Base-by-base conservation (phyloP, 2,888 invertebrate genomes). In the Barypeithes pellucidus region DNA sequence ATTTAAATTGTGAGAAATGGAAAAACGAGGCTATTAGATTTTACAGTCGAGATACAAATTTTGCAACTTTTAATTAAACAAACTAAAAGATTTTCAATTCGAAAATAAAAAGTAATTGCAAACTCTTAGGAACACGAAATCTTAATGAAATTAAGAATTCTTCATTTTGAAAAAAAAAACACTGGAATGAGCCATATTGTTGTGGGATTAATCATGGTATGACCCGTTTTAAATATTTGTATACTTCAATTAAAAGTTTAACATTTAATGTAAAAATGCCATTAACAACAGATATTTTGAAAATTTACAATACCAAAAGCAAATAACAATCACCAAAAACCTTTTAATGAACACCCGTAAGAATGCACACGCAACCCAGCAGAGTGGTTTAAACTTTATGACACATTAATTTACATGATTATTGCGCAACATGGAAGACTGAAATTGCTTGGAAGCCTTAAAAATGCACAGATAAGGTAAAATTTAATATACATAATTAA, bases 251-350 rank as follows among this genome's bases (percentile, higher is more conserved):
- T 60, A 62, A 57, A 24, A 59, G 16, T 59, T 67, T 62, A 73
- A 70, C 65, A 69, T 12, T 66, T 61, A 67, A 67, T 68, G 67
- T 72, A 72, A 75, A 73, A 75, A 67, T 67, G 68, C 73, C 60
- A 50, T 61, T 57, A 57, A 60, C 22, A 39, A 60, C 33, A 67
- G 12, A 29, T 66, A 67, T 57, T 54, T 54, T 8, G 33, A 18
- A 14, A 36, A 57, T 33, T 57, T 36, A 24, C 9, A 62, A 63
- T 43, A 29, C 50, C 67, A 61, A 63, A 59, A 72, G 39, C 62
- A 57, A 65, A 69, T 63, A 69, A 69, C 60, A 72, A 61, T 75
- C 72, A 72, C 72, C 72, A 66, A 36, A 41, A 66, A 29, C 47
- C 45, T 39, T 59, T 29, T 52, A 62, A 69, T 54, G 43, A 39